phyloP scores from a whole-genome alignment of 2,113 vertebrate genomes.

The Charadrius vociferus region DNA sequence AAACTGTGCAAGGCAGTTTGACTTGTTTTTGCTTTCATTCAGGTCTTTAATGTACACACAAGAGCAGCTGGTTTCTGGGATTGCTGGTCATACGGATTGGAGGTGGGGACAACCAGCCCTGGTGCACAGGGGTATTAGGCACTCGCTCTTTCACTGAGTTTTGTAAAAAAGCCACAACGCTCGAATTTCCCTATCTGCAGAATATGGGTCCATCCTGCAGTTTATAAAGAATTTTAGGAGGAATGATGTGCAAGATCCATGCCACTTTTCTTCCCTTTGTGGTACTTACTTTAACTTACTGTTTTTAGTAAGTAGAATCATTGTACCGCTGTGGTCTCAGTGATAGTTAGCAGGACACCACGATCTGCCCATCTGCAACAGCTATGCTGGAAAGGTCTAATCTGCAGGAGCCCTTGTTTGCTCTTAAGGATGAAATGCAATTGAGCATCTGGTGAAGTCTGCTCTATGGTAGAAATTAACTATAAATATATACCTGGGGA shows the following conservation, averaged over 20 bases:
- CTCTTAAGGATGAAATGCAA: constrained; percentile 15
- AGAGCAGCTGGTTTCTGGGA: background rate
- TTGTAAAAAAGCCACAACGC: background rate
- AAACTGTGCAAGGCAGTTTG: background rate
- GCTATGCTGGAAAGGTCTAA: constrained; percentile 15
- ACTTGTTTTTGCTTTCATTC: background rate
- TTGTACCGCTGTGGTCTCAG: background rate
- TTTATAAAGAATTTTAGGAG: background rate
- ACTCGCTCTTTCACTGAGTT: background rate
- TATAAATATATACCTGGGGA: background rate
- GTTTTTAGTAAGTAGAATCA: background rate
- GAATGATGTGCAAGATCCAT: background rate
- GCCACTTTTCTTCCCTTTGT: background rate
- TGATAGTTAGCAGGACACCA: background rate
- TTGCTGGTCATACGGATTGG: background rate
- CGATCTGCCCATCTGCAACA: background rate
- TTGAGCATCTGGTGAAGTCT: constrained; percentile 34
- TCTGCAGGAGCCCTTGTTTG: constrained; percentile 42
- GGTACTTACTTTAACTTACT: background rate
- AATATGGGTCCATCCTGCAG: background rate
- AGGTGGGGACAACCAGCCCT: background rate
- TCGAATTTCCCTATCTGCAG: background rate
- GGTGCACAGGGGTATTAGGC: background rate
- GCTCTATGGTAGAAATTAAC: background rate
- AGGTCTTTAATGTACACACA: background rate